Conservation (phyloP, 2,113 vertebrate genomes). For the Brachypodius melanocephalos region DNA sequence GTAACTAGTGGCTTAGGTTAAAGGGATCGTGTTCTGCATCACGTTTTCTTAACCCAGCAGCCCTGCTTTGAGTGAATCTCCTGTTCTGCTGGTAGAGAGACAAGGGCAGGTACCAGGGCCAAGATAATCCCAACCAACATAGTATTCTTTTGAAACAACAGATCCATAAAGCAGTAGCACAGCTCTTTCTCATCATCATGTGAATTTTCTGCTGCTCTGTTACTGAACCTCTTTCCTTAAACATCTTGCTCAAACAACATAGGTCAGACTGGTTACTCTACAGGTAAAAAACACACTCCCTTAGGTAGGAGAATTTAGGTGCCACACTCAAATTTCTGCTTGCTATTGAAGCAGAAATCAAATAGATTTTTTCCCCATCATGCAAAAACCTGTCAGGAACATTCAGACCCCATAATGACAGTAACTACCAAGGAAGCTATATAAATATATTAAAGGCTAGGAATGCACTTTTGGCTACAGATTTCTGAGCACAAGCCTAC, state of each 20-base stretch:
- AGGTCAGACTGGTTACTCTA: neutral
- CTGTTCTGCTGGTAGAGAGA: neutral
- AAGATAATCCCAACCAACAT: neutral
- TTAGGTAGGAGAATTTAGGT: neutral
- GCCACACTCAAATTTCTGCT: neutral
- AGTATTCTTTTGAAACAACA: neutral
- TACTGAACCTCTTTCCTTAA: neutral
- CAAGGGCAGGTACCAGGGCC: neutral
- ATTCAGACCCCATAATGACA: neutral
- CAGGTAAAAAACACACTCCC: neutral
- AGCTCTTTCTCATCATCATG: neutral
- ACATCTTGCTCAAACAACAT: neutral
- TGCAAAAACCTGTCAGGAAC: neutral
- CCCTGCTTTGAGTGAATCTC: neutral
- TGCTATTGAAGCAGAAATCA: neutral
- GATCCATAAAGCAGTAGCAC: neutral
- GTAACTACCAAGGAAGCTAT: neutral
- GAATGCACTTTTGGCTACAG: neutral
- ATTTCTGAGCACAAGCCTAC: neutral
- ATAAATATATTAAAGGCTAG: neutral
- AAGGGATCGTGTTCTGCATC: neutral
- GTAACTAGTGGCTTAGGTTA: neutral
- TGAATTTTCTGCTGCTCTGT: neutral
- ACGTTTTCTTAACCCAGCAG: neutral
- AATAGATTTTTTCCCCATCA: neutral